phyloP scores from a whole-genome alignment of 92 coral and sea anemone species.

The Desmophyllum pertusum region DNA sequence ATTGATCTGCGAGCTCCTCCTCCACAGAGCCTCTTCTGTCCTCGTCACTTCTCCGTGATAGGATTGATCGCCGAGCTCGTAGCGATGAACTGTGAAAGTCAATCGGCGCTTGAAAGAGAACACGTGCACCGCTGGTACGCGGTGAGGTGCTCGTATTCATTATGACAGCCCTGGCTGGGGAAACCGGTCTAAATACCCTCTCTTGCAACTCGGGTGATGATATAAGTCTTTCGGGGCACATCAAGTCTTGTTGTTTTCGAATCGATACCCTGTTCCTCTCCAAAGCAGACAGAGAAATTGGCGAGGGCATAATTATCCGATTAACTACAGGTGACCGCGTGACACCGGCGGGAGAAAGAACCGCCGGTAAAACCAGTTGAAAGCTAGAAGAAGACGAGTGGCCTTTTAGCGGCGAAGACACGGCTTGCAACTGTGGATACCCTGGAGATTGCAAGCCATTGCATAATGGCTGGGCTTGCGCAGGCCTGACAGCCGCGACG shows the following conservation, averaged over 20 bases:
- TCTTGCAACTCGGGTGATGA: slow-evolving; percentile 53
- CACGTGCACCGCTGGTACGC: neutral
- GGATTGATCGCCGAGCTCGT: slow-evolving; percentile 16
- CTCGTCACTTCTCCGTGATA: neutral
- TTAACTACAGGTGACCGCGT: slow-evolving; percentile 3
- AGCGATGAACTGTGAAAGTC: neutral
- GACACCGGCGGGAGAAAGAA: slow-evolving; percentile 1
- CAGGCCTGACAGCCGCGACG: slow-evolving; percentile 31
- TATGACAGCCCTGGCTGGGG: slow-evolving; percentile 26
- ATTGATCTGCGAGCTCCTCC: slow-evolving; percentile 58
- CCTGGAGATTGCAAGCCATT: slow-evolving; percentile 1
- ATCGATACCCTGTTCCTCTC: neutral
- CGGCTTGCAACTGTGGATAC: slow-evolving; percentile 15
- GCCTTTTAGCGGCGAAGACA: slow-evolving; percentile 6
- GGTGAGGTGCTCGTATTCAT: neutral
- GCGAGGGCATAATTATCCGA: slow-evolving; percentile 4
- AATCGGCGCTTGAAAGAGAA: neutral
- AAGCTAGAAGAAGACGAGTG: slow-evolving; percentile 18
- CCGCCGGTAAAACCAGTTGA: slow-evolving; percentile 25
- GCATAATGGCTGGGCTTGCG: slow-evolving; percentile 4
- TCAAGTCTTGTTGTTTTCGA: slow-evolving; percentile 13
- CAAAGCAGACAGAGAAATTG: neutral
- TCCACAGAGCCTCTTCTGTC: slow-evolving; percentile 48
- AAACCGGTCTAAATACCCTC: slow-evolving; percentile 68
- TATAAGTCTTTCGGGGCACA: slow-evolving; percentile 36